phyloP scores from a whole-genome alignment of 2,888 invertebrate species.

The Brachyptera putata region DNA sequence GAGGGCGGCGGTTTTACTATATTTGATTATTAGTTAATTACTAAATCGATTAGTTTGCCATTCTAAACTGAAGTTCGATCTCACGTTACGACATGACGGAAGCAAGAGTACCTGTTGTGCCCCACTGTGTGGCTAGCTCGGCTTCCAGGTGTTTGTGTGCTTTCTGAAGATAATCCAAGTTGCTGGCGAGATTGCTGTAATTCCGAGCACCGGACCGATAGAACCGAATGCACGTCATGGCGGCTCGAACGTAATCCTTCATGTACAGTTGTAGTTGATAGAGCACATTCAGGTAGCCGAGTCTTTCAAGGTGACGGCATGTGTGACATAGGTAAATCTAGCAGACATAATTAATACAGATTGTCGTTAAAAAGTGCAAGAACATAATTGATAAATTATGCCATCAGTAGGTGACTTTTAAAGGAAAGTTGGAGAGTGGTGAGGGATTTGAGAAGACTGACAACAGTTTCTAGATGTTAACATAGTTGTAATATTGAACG shows the following conservation, averaged over 20 bases:
- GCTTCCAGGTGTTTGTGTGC: constrained; percentile 64
- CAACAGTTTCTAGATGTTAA: too few relatives aligned
- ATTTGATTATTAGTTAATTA: too few relatives aligned
- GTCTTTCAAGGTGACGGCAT: constrained; percentile 67
- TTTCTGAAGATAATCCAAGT: constrained; percentile 52
- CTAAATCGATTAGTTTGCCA: too few relatives aligned
- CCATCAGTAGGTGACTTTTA: too few relatives aligned
- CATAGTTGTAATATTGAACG: too few relatives aligned
- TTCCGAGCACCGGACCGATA: constrained; percentile 59
- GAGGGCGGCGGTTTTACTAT: too few relatives aligned
- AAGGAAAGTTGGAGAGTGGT: constrained; percentile 11
- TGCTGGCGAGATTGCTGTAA: constrained; percentile 53
- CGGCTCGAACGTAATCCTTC: constrained; percentile 69
- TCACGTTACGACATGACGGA: too few relatives aligned
- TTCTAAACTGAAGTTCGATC: too few relatives aligned
- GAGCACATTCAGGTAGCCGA: constrained; percentile 63
- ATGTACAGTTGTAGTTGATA: constrained; percentile 69
- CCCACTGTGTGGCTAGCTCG: constrained; percentile 37
- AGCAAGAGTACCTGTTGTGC: background rate
- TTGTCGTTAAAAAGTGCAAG: too few relatives aligned
- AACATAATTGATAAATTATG: too few relatives aligned
- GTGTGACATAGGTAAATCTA: constrained; percentile 63
- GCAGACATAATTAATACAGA: too few relatives aligned
- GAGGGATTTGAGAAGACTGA: background rate
- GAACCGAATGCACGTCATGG: constrained; percentile 74